These are phyloP conservation scores for Gallinago solitaria DNA, from an alignment of 2,797 vertebrate species.

Conservation along the genomic window DNA sequence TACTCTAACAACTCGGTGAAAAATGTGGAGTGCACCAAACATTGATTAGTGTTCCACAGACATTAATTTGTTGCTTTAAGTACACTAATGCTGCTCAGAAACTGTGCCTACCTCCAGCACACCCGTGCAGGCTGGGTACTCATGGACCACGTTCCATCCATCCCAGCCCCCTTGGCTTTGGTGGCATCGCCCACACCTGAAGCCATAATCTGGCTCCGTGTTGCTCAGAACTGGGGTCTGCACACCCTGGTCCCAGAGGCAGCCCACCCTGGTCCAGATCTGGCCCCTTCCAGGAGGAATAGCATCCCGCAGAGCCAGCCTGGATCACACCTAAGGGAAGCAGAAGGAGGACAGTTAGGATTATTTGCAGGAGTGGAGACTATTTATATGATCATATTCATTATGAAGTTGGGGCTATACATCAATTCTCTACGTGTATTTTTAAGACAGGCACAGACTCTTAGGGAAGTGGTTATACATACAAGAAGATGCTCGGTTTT, in stretches of 20 bases:
- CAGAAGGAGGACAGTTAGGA: background rate
- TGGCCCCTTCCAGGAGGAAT: background rate
- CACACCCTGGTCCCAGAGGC: background rate
- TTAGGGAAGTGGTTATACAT: background rate
- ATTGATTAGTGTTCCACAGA: conserved; percentile 74
- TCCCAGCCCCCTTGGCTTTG: background rate
- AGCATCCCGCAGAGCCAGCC: background rate
- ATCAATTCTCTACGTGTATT: background rate
- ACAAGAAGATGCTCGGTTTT: conserved; percentile 12
- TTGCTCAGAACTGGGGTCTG: background rate
- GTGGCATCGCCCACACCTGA: background rate
- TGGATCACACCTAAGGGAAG: conserved; percentile 8
- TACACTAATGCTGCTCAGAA: conserved; percentile 31
- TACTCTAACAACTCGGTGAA: conserved; percentile 82
- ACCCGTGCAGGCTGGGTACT: background rate
- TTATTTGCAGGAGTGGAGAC: background rate
- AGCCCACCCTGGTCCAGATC: background rate
- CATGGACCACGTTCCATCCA: background rate
- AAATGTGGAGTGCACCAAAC: conserved; percentile 72
- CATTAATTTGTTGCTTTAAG: conserved; percentile 52
- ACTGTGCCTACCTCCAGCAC: background rate
- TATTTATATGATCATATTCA: conserved; percentile 17
- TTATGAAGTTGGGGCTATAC: conserved; percentile 49
- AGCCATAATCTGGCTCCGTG: background rate
- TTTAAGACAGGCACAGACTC: conserved; percentile 40